Evolutionary conservation across 2,888 invertebrate species (phyloP).

Genomic region (Agrochola macilenta): DNA sequence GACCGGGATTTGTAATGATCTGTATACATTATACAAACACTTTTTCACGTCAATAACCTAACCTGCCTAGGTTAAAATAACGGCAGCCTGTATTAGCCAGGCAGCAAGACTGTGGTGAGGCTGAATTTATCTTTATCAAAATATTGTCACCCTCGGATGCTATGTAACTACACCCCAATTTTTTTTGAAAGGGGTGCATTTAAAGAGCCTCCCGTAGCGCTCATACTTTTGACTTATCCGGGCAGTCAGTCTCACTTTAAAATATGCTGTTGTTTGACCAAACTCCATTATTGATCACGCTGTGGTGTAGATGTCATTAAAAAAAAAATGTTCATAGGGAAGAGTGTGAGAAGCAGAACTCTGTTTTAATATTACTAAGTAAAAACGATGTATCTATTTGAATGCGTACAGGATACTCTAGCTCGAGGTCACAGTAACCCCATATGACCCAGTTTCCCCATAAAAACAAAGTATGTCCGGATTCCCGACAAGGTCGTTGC

Average conservation of each 20-base stretch:
- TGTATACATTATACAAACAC: background rate
- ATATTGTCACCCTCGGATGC: background rate
- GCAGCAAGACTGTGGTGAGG: too few species aligned
- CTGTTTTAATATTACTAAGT: background rate
- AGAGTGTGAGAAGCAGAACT: background rate
- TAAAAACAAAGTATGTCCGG: constrained; percentile 55
- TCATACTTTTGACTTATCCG: background rate
- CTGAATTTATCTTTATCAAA: background rate
- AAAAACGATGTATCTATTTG: background rate
- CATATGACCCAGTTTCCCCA: constrained; percentile 34
- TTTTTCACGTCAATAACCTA: background rate
- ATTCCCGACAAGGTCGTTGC: constrained; percentile 46
- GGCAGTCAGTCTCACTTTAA: too few species aligned
- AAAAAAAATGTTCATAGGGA: background rate
- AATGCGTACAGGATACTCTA: background rate
- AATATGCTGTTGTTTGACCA: background rate
- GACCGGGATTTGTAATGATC: background rate
- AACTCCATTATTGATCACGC: background rate
- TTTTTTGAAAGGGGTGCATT: background rate
- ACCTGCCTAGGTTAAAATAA: too few species aligned
- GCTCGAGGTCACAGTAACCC: constrained; percentile 11
- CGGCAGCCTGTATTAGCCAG: too few species aligned
- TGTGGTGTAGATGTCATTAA: background rate
- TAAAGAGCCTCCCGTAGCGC: background rate
- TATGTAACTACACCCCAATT: too few species aligned